These are phyloP conservation scores for Dasypolia templi DNA, from an alignment of 2,888 invertebrate species.

Conservation along the genomic window DNA sequence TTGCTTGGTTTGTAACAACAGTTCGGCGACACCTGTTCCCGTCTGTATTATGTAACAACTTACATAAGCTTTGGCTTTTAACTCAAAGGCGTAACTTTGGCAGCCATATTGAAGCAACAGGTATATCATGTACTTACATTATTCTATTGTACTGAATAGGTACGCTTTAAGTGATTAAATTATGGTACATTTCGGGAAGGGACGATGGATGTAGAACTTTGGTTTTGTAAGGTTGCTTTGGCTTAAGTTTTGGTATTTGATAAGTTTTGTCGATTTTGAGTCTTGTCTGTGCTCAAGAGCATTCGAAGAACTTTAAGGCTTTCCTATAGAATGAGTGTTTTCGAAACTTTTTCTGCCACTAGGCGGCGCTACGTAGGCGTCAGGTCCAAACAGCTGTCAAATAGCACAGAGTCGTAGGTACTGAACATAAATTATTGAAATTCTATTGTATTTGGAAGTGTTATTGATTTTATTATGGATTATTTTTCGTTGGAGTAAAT, in stretches of 20 bases:
- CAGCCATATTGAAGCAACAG: slow-evolving; percentile 68
- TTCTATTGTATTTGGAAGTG: no score
- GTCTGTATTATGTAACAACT: slow-evolving; percentile 69
- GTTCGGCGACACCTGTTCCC: slow-evolving; percentile 73
- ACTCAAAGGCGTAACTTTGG: slow-evolving; percentile 70
- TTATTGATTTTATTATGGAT: no score
- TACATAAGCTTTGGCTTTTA: slow-evolving; percentile 73
- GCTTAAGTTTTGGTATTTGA: slow-evolving; percentile 8
- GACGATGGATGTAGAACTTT: slow-evolving; percentile 14
- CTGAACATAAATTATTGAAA: no score
- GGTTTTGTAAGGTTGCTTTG: slow-evolving; percentile 1
- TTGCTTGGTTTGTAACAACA: slow-evolving; percentile 60
- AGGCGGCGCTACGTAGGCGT: no score
- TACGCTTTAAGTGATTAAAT: slow-evolving; percentile 53
- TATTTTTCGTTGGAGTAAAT: no score
- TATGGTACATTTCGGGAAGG: slow-evolving; percentile 25
- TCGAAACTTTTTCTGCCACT: no score
- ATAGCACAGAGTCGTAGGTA: no score
- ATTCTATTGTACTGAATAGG: slow-evolving; percentile 62
- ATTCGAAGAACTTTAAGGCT: background rate
- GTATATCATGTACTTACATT: slow-evolving; percentile 65
- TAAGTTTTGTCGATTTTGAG: slow-evolving; percentile 13
- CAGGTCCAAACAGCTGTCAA: no score
- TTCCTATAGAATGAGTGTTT: background rate
- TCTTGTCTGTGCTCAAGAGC: background rate